Evolutionary conservation across 1,140 invertebrate genomes (phyloP), one percentile per base, ranked within the genome.

Genomic region (Calephelis virginiensis): DNA sequence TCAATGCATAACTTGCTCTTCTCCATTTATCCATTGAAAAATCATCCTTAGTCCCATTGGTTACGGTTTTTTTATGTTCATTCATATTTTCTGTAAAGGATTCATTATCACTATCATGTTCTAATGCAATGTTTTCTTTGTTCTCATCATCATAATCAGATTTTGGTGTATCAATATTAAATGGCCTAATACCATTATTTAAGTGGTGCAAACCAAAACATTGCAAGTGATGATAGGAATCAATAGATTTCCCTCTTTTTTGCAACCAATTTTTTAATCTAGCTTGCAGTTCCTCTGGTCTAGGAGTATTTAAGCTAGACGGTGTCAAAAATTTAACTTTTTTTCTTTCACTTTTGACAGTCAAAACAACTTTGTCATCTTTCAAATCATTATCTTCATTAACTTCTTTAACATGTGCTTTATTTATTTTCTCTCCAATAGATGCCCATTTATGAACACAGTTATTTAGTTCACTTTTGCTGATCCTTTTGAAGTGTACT

Each of bases 221-320:
- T 76, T 92, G 92, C 67, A 93, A 85, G 78, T 93, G 92, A 53
- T 92, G 88, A 68, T 90, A 93, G 0, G 84, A 83, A 68, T 91
- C 82, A 28, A 92, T 47, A 14, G 88, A 86, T 77, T 92, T 93
- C 6, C 92, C 92, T 50, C 81, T 84, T 63, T 88, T 90, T 47
- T 86, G 76, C 7, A 93, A 73, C 92, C 92, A 93, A 47, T 82
- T 82, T 45, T 90, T 85, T 14, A 93, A 75, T 61, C 86, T 83
- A 1, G 79, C 65, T 63, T 89, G 83, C 37, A 93, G 65, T 65
- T 92, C 90, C 38, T 85, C 82, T 0, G 85, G 78, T 63, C 72
- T 83, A 0, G 89, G 87, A 11, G 89, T 90, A 45, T 91, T 91
- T 10, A 82, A 81, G 38, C 78, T 87, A 6, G 75, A 79, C 1